Percentiles rank a stretch among this genome's conserved stretches.
Evolutionary conservation across 2,797 vertebrate species (phyloP).

Genomic region (Hyperoplus lanceolatus): DNA sequence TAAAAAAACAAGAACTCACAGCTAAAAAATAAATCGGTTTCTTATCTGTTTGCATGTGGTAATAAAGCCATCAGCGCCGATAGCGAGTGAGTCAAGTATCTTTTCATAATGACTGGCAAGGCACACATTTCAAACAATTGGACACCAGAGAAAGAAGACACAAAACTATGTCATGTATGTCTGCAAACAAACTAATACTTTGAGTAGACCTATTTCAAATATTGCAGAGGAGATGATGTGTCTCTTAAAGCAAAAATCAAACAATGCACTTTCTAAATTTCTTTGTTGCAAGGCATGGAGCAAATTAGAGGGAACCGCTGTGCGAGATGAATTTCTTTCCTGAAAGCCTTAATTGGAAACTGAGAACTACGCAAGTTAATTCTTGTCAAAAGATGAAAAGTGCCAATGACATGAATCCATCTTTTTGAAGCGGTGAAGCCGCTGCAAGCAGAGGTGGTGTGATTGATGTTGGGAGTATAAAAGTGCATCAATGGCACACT

Average conservation of each 20-base stretch:
- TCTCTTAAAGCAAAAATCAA: conserved; percentile 54
- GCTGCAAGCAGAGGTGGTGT: conserved; percentile 23
- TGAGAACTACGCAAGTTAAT: conserved; percentile 46
- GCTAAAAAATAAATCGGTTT: background rate
- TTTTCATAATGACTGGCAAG: conserved; percentile 18
- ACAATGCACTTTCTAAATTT: conserved; percentile 55
- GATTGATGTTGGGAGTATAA: conserved; percentile 50
- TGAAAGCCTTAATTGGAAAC: conserved; percentile 61
- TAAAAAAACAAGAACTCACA: conserved; percentile 10
- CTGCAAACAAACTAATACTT: conserved; percentile 60
- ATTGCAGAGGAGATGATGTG: conserved; percentile 47
- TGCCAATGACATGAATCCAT: conserved; percentile 24
- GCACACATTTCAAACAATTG: conserved; percentile 19
- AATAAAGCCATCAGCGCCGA: conserved; percentile 11
- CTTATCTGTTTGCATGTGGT: conserved; percentile 22
- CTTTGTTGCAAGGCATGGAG: conserved; percentile 26
- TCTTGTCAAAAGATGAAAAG: conserved; percentile 57
- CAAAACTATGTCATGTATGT: conserved; percentile 32
- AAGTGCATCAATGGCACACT: conserved; percentile 16
- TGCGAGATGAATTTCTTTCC: conserved; percentile 25
- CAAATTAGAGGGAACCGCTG: conserved; percentile 47
- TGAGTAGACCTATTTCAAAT: conserved; percentile 26
- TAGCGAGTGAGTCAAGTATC: background rate
- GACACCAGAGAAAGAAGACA: conserved; percentile 38
- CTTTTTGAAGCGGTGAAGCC: conserved; percentile 36